Base-by-base conservation (phyloP, 1,140 invertebrate genomes). In the Homalodisca vitripennis region DNA sequence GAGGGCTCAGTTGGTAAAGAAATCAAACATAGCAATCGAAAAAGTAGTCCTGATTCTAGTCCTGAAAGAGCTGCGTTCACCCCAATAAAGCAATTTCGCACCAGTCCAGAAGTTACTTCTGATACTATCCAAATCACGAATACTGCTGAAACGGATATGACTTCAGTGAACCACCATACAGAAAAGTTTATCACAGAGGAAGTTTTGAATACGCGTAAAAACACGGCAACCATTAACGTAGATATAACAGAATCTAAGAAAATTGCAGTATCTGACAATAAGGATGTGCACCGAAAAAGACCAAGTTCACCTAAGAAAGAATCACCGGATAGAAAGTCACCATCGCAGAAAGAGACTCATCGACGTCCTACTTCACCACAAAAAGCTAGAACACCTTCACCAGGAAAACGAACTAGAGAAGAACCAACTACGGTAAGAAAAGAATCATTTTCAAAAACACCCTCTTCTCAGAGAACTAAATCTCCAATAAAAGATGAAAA, bases 1-100 rank as follows among this genome's bases (percentile, higher is more conserved):
- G 77, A 78, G 69, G 77, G 77, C 2, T 78, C 77, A 26, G 67
- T 78, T 2, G 73, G 67, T 6, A 75, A 71, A 55, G 77, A 78
- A 73, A 46, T 76, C 2, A 72, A 68, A 32, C 24, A 51, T 47
- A 32, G 41, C 17, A 51, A 67, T 24, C 53, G 32, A 47, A 69
- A 67, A 31, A 60, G 22, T 20, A 68, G 26, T 22, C 68, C 73
- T 24, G 71, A 74, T 20, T 74, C 73, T 13, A 78, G 76, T 46
- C 75, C 76, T 14, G 75, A 77, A 67, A 70, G 77, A 70, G 74
- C 69, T 63, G 73, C 74, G 2, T 78, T 78, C 48, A 71, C 69
- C 24, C 77, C 77, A 17, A 75, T 78, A 3, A 76, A 76, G 60
- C 66, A 71, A 47, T 74, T 75, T 32, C 34, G 72, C 51, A 75